Base-by-base conservation (phyloP, 2,888 invertebrate species). In the Blomia tropicalis region DNA sequence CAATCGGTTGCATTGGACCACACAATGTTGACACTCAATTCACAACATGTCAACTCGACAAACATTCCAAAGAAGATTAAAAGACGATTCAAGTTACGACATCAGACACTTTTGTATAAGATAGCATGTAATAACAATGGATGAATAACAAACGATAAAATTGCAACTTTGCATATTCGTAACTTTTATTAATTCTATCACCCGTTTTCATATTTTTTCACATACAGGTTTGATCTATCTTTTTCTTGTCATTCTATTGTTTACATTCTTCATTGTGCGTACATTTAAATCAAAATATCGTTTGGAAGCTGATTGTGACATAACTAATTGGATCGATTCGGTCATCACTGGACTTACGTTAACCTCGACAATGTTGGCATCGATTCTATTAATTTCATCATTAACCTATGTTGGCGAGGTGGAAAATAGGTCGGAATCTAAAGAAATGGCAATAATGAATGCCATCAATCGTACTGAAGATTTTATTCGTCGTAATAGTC, bases 401-500 rank as follows among this genome's bases (percentile, higher is more conserved):
- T 36, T 29, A 14, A 56, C 22, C 11, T 56, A 29, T 36, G 56
- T 56, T 19, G 25, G 11, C 29, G 56, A 23, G 2, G 29, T 14
- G 11, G 29, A 23, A 56, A 23, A 23, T 19, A n/a, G n/a, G n/a
- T n/a, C n/a, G n/a, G 7, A 5, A 22, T 7, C 54, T 5, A 11
- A 14, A 22, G 29, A 23, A 36, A n/a, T 22, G 3, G 19, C 14
- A 36, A 19, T 36, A 11, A 47, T 22, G 5, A 51, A 51, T 30
- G 2, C 56, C 17, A 11, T 25, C 7, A n/a, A 47, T n/a, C 7
- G 22, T 11, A 36, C 36, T 2, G 56, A 56, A 25, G 56, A 56
- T 25, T 56, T 56, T 56, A 56, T 56, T 7, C 56, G 56, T 22
- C 56, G 56, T 22, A 56, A 56, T 25, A 56, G 56, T 31, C 29